A percentile compares a stretch with the other conserved stretches of the same genome.
phyloP scores from a whole-genome alignment of 2,888 invertebrate species.

The Coelinius sp. region DNA sequence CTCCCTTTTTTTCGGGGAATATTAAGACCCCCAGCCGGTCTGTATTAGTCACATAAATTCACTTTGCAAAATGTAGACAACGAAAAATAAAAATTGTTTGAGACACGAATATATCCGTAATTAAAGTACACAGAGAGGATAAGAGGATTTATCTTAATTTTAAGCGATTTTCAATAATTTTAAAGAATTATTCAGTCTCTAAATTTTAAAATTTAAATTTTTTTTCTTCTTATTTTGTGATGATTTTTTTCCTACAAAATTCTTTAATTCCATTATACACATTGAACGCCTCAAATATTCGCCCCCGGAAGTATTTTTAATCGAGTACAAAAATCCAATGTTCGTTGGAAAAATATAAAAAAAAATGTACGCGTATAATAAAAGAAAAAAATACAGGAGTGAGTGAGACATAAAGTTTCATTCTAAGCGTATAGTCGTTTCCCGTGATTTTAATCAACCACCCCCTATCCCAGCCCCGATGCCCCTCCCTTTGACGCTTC shows the following conservation, averaged over 20 bases:
- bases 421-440: conserved; percentile 46
- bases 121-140: conserved; percentile 21
- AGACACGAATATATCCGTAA: conserved; percentile 34
- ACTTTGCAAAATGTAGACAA: conserved; percentile 51
- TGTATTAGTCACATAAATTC: conserved; percentile 68
- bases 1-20: conserved; percentile 49
- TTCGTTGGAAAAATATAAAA: conserved; percentile 9
- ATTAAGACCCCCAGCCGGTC: conserved; percentile 63
- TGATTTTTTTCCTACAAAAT: background rate
- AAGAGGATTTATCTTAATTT: background rate
- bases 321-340: conserved; percentile 17
- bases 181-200: background rate
- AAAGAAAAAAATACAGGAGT: conserved; percentile 5
- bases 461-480: conserved; percentile 43
- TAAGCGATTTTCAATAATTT: background rate
- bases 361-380: background rate
- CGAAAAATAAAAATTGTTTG: conserved; percentile 8
- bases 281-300: conserved; percentile 1
- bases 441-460: conserved; percentile 61
- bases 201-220: too few species aligned
- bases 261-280: background rate
- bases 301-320: conserved; percentile 42
- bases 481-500: conserved; percentile 37
- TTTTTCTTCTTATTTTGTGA: background rate
- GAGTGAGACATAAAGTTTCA: conserved; percentile 18